Percentiles rank a stretch among this genome's conserved stretches.
These are phyloP conservation scores for Trichosurus vulpecula DNA, from an alignment of 2,797 vertebrate genomes.

Conservation along the genomic window DNA sequence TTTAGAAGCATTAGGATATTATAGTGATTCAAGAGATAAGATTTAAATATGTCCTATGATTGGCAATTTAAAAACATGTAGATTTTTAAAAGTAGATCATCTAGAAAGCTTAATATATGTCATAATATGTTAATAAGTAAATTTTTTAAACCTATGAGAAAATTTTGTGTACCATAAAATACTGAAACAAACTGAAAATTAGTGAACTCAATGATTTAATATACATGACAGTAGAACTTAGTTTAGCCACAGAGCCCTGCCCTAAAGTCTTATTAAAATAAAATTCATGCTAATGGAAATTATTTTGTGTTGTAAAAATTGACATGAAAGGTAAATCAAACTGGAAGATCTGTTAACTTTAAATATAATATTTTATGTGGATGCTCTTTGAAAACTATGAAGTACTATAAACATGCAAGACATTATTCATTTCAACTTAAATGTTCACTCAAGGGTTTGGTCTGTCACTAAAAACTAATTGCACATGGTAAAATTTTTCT, in stretches of 20 bases:
- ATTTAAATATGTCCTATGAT: background rate
- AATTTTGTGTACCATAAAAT: background rate
- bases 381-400: slow-evolving; percentile 35
- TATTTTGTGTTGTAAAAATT: background rate
- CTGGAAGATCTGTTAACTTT: background rate
- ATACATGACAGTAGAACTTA: background rate
- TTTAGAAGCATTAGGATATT: background rate
- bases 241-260: background rate
- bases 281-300: slow-evolving; percentile 11
- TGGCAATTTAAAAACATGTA: background rate
- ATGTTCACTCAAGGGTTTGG: slow-evolving; percentile 17
- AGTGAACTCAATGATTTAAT: slow-evolving; percentile 13
- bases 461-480: background rate
- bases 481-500: background rate
- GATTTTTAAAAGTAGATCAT: slow-evolving; percentile 1
- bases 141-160: background rate
- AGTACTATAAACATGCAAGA: slow-evolving; percentile 4
- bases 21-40: background rate
- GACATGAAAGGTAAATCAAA: background rate
- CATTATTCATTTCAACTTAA: slow-evolving; percentile 18
- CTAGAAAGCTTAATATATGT: background rate
- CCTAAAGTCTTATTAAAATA: slow-evolving; percentile 2
- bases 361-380: slow-evolving; percentile 17
- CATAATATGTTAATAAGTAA: background rate
- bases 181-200: slow-evolving; percentile 20